A percentile compares a stretch with the other conserved stretches of the same genome.
Conservation (phyloP, 1,140 invertebrate species). For the Heliconius hermathena region DNA sequence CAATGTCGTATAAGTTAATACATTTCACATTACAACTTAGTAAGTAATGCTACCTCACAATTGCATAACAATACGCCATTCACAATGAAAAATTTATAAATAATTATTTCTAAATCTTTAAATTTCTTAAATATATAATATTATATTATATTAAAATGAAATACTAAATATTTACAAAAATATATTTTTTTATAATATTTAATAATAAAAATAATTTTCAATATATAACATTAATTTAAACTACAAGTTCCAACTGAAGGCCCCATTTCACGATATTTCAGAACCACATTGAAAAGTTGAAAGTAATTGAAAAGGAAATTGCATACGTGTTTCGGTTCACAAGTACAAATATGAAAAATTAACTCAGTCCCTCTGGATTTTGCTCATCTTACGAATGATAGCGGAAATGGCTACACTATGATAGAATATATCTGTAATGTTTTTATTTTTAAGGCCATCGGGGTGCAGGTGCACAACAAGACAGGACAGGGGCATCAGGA, state of each 20-base stretch:
- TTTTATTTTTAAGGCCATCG: background rate
- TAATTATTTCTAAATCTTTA: too few species aligned
- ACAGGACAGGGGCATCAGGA: too few species aligned
- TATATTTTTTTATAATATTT: background rate
- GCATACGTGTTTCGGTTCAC: slow-evolving; percentile 35
- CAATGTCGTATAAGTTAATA: too few species aligned
- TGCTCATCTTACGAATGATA: slow-evolving; percentile 27
- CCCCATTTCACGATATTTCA: slow-evolving; percentile 15
- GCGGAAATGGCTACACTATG: slow-evolving; percentile 2
- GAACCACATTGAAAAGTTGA: slow-evolving; percentile 25
- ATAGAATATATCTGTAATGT: background rate
- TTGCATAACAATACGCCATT: too few species aligned
- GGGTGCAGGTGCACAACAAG: too few species aligned
- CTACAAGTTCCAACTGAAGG: background rate
- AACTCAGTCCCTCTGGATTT: slow-evolving; percentile 24
- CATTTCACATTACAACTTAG: too few species aligned
- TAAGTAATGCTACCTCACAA: too few species aligned
- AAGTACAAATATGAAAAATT: slow-evolving; percentile 33
- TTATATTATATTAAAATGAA: too few species aligned
- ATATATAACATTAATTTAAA: background rate
- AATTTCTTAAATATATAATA: too few species aligned
- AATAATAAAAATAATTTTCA: slow-evolving; percentile 1
- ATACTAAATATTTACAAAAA: background rate
- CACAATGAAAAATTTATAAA: too few species aligned
- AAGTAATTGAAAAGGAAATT: slow-evolving; percentile 41